phyloP scores from a whole-genome alignment of 1,140 invertebrate species.

The Leptestheria dahalacensis region DNA sequence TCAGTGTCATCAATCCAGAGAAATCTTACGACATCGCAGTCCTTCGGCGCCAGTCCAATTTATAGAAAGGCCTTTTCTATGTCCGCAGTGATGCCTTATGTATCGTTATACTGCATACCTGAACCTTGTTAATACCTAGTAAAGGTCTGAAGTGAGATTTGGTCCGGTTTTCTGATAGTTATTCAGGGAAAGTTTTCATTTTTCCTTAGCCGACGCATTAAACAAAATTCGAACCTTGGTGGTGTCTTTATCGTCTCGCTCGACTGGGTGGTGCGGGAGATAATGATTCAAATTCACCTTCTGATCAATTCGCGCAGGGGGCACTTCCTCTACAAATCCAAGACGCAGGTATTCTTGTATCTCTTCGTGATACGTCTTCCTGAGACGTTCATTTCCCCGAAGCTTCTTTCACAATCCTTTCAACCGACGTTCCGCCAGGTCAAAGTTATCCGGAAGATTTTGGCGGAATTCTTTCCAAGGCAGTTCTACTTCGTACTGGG shows the following conservation, averaged over 20 bases:
- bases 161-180: constrained; percentile 17
- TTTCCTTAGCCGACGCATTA: constrained; percentile 16
- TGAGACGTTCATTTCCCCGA: not conserved
- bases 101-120: constrained; percentile 24
- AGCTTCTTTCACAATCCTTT: not conserved
- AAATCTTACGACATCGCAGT: constrained; percentile 20
- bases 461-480: constrained; percentile 8
- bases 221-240: constrained; percentile 18
- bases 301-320: not conserved
- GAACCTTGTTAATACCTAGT: constrained; percentile 27
- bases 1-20: constrained; percentile 16
- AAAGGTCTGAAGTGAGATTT: constrained; percentile 27
- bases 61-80: constrained; percentile 30
- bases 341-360: constrained; percentile 16
- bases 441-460: constrained; percentile 2
- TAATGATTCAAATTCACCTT: constrained; percentile 9
- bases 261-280: constrained; percentile 18
- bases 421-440: constrained; percentile 9
- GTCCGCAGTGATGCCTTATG: too few species aligned
- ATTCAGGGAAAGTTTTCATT: constrained; percentile 17
- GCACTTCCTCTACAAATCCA: constrained; percentile 17
- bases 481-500: constrained; percentile 7
- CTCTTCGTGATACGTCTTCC: constrained; percentile 9
- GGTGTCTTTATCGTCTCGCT: constrained; percentile 13
- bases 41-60: constrained; percentile 22